phyloP scores from a whole-genome alignment of 1,140 invertebrate genomes.

The Bombyx mandarina region DNA sequence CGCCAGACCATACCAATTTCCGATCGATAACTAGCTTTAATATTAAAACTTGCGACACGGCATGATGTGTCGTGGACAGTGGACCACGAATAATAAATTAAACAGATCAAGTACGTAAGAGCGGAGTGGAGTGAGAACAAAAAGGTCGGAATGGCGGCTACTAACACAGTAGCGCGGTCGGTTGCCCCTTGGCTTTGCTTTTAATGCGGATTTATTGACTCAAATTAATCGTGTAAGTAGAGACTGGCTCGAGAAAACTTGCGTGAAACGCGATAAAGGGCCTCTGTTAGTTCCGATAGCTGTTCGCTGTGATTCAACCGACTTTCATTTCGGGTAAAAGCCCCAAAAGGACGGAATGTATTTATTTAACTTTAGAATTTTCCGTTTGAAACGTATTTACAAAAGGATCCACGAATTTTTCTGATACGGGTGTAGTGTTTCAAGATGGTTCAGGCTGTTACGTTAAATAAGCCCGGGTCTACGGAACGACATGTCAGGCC shows the following conservation, averaged over 20 bases:
- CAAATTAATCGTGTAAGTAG: slow-evolving; percentile 67
- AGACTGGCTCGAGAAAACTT: slow-evolving; percentile 50
- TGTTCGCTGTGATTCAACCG: slow-evolving; percentile 35
- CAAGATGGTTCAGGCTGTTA: slow-evolving; percentile 3
- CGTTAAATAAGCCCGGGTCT: slow-evolving; percentile 12
- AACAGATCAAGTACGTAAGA: slow-evolving; percentile 26
- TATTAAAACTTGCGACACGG: slow-evolving; percentile 20
- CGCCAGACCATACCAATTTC: slow-evolving; percentile 29
- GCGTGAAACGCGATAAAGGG: slow-evolving; percentile 58
- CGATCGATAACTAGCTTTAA: slow-evolving; percentile 28
- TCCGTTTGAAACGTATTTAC: neutral
- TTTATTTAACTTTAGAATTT: neutral
- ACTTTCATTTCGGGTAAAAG: slow-evolving; percentile 28
- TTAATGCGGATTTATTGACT: slow-evolving; percentile 68
- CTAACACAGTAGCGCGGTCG: slow-evolving; percentile 47
- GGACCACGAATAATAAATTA: slow-evolving; percentile 35
- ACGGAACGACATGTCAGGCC: slow-evolving; percentile 34
- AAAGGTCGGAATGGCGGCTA: slow-evolving; percentile 44
- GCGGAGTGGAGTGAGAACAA: slow-evolving; percentile 40
- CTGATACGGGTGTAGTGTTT: slow-evolving; percentile 3
- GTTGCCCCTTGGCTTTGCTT: slow-evolving; percentile 47
- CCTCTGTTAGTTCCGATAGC: slow-evolving; percentile 40
- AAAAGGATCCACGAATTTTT: neutral
- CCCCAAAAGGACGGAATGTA: slow-evolving; percentile 9
- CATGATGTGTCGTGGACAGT: slow-evolving; percentile 24